A percentile compares a stretch with the other conserved stretches of the same genome.
Conservation (phyloP, 1,140 invertebrate species). For the Tetramorium simillimum region DNA sequence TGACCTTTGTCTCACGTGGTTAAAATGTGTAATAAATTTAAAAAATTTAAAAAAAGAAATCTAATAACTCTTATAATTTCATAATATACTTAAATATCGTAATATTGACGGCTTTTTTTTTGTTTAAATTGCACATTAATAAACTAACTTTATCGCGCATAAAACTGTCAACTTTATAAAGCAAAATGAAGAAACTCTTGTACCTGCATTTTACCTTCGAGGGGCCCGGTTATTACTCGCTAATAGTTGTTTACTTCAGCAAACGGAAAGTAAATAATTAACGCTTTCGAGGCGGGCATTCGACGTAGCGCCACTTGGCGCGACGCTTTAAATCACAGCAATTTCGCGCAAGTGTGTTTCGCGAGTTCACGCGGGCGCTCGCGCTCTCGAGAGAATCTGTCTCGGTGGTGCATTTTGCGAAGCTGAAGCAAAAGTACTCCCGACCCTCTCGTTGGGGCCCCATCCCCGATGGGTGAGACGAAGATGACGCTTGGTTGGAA, state of each 20-base stretch:
- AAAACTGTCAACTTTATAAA: slow-evolving; percentile 15
- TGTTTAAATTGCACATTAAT: background rate
- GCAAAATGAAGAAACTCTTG: slow-evolving; percentile 3
- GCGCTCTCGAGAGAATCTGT: slow-evolving; percentile 55
- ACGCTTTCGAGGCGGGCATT: slow-evolving; percentile 10
- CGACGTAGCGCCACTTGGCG: slow-evolving; percentile 17
- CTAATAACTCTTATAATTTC: background rate
- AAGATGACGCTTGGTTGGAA: slow-evolving; percentile 61
- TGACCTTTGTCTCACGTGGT: background rate
- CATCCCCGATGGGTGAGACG: slow-evolving; percentile 38
- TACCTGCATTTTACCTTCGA: slow-evolving; percentile 2
- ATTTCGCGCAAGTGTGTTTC: slow-evolving; percentile 57
- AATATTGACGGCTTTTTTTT: background rate
- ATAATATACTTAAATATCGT: background rate
- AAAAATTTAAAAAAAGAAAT: background rate
- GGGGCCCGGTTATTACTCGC: slow-evolving; percentile 10
- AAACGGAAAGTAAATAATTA: slow-evolving; percentile 20
- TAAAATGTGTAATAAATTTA: background rate
- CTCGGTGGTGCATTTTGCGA: slow-evolving; percentile 57
- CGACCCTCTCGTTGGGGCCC: background rate
- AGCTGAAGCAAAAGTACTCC: slow-evolving; percentile 31
- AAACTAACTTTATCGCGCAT: background rate
- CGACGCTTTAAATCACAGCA: slow-evolving; percentile 36
- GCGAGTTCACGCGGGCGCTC: background rate
- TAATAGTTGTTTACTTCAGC: slow-evolving; percentile 50